Evolutionary conservation across 1,140 invertebrate species (phyloP).

Genomic region (Hycleus phaleratus): DNA sequence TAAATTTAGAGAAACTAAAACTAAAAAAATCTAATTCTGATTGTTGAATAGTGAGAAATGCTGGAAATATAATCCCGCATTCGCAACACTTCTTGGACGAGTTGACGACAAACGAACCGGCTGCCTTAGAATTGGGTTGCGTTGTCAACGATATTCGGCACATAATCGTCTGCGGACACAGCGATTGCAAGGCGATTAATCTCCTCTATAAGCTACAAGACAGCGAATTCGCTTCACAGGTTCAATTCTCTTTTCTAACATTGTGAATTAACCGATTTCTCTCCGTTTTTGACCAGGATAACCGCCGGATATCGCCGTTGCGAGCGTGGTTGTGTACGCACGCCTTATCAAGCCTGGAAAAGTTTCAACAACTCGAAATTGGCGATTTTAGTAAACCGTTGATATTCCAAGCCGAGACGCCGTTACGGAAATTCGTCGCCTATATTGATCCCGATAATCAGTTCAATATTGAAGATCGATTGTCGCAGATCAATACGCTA

Average conservation of each 20-base stretch:
- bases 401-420: conserved; percentile 78
- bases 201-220: conserved; percentile 76
- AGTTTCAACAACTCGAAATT: conserved; percentile 68
- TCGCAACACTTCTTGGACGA: conserved; percentile 82
- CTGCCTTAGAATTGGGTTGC: conserved; percentile 88
- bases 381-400: conserved; percentile 66
- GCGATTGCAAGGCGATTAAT: conserved; percentile 97
- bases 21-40: not conserved
- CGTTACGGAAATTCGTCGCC: conserved; percentile 78
- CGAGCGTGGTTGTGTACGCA: conserved; percentile 88
- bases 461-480: conserved; percentile 82
- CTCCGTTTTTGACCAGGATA: conserved; percentile 48
- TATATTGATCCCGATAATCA: conserved; percentile 91
- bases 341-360: conserved; percentile 70
- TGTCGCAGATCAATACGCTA: conserved; percentile 91
- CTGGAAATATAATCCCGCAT: conserved; percentile 86
- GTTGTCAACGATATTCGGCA: conserved; percentile 88
- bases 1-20: conserved; percentile 34
- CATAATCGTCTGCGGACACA: conserved; percentile 93
- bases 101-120: conserved; percentile 86
- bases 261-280: conserved; percentile 14
- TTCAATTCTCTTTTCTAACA: conserved; percentile 27
- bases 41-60: conserved; percentile 75
- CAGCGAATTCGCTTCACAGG: conserved; percentile 63
- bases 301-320: conserved; percentile 77